Percentiles rank a stretch among this genome's conserved stretches.
Conservation (phyloP, 2,113 vertebrate genomes). For the Lucifuga dentata region DNA sequence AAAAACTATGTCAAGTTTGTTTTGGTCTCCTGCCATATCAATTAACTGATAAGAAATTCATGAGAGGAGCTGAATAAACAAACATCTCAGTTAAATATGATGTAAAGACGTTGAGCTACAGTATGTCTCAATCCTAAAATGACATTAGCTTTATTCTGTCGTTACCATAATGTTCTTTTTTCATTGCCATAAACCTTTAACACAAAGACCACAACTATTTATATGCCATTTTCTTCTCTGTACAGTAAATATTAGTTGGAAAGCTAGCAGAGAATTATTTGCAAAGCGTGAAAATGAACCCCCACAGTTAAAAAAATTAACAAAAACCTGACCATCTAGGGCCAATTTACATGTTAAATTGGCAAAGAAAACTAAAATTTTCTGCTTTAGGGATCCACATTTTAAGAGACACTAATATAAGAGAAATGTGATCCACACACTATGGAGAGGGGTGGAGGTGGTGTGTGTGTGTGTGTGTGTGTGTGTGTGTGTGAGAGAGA, state of each 20-base stretch:
- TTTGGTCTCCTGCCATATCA: constrained; percentile 5
- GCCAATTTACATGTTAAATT: too few species aligned
- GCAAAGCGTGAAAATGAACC: background rate
- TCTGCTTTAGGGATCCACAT: too few species aligned
- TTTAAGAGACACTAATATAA: too few species aligned
- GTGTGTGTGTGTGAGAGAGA: too few species aligned
- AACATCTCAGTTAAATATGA: background rate
- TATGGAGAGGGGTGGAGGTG: too few species aligned
- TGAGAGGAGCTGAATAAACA: constrained; percentile 9
- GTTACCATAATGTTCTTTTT: background rate
- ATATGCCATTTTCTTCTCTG: too few species aligned
- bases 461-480: too few species aligned
- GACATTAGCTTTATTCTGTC: background rate
- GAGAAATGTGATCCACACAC: too few species aligned
- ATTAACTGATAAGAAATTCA: constrained; percentile 10
- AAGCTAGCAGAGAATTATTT: background rate
- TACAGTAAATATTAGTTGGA: too few species aligned
- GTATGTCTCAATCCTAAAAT: background rate
- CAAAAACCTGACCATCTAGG: background rate
- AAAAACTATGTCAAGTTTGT: constrained; percentile 7
- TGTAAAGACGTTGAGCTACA: background rate
- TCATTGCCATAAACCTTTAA: background rate
- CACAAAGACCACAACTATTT: background rate
- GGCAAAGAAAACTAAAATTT: too few species aligned
- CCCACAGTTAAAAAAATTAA: background rate